Base-by-base conservation (phyloP, 92 coral and sea anemone genomes). In the Porites cylindrica region DNA sequence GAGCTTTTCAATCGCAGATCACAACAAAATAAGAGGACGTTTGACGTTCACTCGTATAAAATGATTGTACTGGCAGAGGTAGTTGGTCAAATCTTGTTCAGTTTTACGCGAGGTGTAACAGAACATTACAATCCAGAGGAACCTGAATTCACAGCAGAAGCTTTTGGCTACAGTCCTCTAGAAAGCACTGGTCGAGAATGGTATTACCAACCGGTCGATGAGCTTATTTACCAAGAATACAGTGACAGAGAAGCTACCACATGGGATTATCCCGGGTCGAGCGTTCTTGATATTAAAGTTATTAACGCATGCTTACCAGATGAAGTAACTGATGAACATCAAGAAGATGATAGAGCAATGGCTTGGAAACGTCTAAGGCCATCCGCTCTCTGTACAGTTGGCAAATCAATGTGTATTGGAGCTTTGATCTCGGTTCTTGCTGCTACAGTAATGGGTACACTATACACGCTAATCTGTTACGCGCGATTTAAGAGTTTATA, bases 141-240 rank as follows among this genome's bases (percentile, higher is more conserved):
- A 69, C 74, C 74, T 69, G 74, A 69, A 69, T 69, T 24, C 74
- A 69, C 51, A 17, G 32, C 13, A 69, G 74, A 69, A 47, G 11
- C 64, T 75, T 75, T 51, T 43, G 64, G 79, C 64, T 75, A 47
- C 79, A 75, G 14, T 47, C 79, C 79, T 29, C 64, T 75, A 10
- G 79, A 75, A n/a, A 75, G 79, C 79, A 75, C 79, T 9, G 79
- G 79, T 51, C 79, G 60, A 75, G 79, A 75, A 75, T 75, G 79
- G 79, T 75, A 75, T 29, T 51, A 62, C 19, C 74, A 69, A 14
- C 74, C 74, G 8, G 74, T 24, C 51, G 74, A 69, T 10, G 74
- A 69, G 74, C 17, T 24, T 69, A 69, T 69, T 69, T 69, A 69
- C 51, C 66, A 62, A 17, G 66, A 62, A 62, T 56, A 56, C 61